A percentile compares a stretch with the other conserved stretches of the same genome.
Conservation (phyloP, 2,113 vertebrate genomes). For the Illadopsis cleaveri region DNA sequence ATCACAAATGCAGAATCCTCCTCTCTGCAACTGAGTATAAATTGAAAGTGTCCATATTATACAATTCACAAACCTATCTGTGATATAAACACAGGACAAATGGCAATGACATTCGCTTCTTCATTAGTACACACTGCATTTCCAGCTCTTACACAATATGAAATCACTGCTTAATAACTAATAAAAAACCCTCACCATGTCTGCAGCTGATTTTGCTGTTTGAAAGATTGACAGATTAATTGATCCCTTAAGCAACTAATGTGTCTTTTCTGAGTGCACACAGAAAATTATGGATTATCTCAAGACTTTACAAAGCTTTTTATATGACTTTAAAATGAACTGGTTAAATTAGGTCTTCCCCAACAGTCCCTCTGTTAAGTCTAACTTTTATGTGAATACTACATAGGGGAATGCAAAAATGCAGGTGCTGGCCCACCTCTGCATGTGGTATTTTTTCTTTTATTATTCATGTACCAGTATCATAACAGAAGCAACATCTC, state of each 20-base stretch:
- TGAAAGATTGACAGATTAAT: background rate
- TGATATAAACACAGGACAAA: background rate
- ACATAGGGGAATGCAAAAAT: background rate
- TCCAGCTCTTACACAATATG: background rate
- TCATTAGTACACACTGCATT: background rate
- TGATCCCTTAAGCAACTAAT: background rate
- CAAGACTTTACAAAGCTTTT: background rate
- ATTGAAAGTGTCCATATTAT: background rate
- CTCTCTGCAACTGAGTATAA: background rate
- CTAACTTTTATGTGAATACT: background rate
- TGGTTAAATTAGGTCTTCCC: background rate
- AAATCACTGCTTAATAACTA: constrained; percentile 13
- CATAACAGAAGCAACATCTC: background rate
- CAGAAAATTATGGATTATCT: background rate
- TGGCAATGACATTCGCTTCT: background rate
- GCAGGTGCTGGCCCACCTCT: background rate
- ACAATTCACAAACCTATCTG: background rate
- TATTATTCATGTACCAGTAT: background rate
- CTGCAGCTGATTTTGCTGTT: background rate
- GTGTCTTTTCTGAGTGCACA: background rate
- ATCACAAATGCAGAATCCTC: background rate
- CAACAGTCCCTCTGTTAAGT: background rate
- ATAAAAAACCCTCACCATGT: background rate
- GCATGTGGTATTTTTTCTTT: background rate
- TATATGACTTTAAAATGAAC: background rate